Base-by-base conservation (phyloP, 2,888 invertebrate genomes). In the Himalopsyche tibetana region DNA sequence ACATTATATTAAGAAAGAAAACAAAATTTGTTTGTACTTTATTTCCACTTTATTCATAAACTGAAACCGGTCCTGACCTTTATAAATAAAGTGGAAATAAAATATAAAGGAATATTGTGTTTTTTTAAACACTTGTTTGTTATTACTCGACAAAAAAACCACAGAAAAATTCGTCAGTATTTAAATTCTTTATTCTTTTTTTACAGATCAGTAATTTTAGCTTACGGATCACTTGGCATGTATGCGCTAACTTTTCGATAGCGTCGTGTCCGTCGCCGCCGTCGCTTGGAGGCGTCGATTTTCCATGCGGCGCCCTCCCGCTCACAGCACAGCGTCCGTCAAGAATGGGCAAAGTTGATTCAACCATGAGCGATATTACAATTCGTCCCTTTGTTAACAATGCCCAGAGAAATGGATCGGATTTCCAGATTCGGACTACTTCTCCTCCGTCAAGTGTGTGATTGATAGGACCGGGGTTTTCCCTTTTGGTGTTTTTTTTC, bases 401-500 rank as follows among this genome's bases (percentile, higher is more conserved):
- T 63, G 28, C 63, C 36, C 28, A 63, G 82, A 80, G 85, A 87
- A 85, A 82, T 83, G 87, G 85, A 87, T 84, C 85, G 85, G 85
- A 87, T 85, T 83, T 87, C 87, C 87, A 82, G 80, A 63, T 63
- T 19, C 19, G n/a, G 63, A n/a, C 63, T 19, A 63, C 80, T 87
- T 80, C 82, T 63, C 56, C 84, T 36, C 63, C 63, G 63, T 36
- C 55, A 56, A 63, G 17, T 45, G 74, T 51, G 51, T 51, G 74
- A 74, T 74, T 79, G 74, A 84, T 69, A 55, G 15, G 80, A 40
- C 55, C 55, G 74, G 38, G 28, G 84, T 19, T 63, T 63, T 63
- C 63, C 63, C 28, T 28, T n/a, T 63, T 63, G 63, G 63, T 6
- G n/a, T 63, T 17, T 56, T 63, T n/a, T 63, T 28, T 63, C 63